Base-by-base conservation (phyloP, 2,888 invertebrate species). In the Coronaproctus castanopsis region DNA sequence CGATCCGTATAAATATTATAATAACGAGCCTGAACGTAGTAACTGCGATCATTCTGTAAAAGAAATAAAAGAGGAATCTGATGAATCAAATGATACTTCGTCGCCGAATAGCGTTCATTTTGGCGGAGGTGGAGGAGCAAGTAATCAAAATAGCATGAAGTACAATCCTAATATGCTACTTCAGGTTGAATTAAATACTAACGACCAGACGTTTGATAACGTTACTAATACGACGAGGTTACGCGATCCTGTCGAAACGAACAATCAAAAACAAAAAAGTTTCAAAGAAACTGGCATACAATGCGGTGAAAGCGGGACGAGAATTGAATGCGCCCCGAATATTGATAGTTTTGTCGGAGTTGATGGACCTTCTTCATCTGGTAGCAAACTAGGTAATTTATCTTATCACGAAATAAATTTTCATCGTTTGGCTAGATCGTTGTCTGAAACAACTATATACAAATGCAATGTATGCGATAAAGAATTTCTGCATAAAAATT, bases 391-490 rank as follows among this genome's bases (percentile, higher is more conserved):
- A 21, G n/a, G 3, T n/a, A 36, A 24, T 48, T 21, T 49, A 10
- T 49, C 56, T 10, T 55, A 24, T 3, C 36, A 36, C 36, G 36
- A 36, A 14, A 36, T 36, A 36, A 36, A 36, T 36, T 36, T 36
- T 36, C 36, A 36, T 36, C 36, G 36, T 36, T 36, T 36, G 14
- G 36, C 36, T 36, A 5, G 36, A 14, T 24, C 19, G 22, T n/a
- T 24, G 5, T 24, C 24, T 20, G 24, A 18, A 18, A 24, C 23
- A n/a, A 49, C 36, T 21, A 21, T 20, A 3, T 48, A 48, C 20
- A 56, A 56, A 56, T 56, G 56, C 21, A 48, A 18, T 50, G 49
- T 56, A 10, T 56, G 56, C 21, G 56, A 56, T 48, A 56, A 56
- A 21, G 56, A 56, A 49, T 56, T 23, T 19, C 10, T 2, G 14